phyloP scores from a whole-genome alignment of 2,113 vertebrate genomes.

The Eubucco bourcierii region DNA sequence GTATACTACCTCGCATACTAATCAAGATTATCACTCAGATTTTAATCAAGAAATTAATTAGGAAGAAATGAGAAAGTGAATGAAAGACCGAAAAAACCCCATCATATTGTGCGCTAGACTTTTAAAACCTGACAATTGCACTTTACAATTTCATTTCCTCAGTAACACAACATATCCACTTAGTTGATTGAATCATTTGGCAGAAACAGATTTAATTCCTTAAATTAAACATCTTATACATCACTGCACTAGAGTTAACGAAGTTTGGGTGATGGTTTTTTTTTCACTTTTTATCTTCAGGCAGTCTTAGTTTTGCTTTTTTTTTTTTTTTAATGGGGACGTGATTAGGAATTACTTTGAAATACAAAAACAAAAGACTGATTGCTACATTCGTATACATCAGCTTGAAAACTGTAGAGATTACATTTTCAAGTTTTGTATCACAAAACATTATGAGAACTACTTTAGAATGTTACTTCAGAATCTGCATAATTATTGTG shows the following conservation, averaged over 20 bases:
- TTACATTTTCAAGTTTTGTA: not conserved
- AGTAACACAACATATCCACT: conserved; percentile 1
- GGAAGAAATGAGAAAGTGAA: conserved; percentile 3
- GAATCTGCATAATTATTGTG: not conserved
- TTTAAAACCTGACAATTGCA: conserved; percentile 19
- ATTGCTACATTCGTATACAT: not conserved
- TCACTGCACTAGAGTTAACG: not conserved
- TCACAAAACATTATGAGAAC: not conserved
- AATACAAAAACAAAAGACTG: not conserved
- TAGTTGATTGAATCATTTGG: not conserved
- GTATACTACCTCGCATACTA: not conserved
- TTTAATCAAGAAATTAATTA: conserved; percentile 38
- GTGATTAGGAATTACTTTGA: not conserved
- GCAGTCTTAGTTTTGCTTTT: not conserved
- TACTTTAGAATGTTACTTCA: not conserved
- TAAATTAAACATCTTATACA: not conserved
- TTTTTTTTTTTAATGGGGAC: not conserved
- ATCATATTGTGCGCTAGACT: not conserved
- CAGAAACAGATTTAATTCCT: conserved; percentile 10
- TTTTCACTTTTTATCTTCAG: not conserved
- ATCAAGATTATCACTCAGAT: not conserved
- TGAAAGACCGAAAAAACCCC: not conserved
- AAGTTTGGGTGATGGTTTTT: not conserved
- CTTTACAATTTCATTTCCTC: conserved; percentile 22
- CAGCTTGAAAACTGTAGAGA: not conserved